Conservation (phyloP, 2,888 invertebrate species). For the Scrobipalpa costella region DNA sequence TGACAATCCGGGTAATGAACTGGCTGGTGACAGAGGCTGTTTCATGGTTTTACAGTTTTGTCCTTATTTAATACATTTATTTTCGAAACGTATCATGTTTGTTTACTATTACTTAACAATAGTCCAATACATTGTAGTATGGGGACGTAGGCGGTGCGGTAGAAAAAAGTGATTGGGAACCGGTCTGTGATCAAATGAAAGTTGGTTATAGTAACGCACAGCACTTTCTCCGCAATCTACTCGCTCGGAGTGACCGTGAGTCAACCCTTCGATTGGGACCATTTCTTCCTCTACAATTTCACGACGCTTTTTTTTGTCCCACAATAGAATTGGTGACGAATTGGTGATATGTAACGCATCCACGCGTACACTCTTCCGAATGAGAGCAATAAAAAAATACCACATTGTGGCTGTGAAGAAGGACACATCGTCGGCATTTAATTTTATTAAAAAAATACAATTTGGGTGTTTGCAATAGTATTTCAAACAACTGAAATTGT, state of each 20-base stretch:
- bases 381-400: background rate
- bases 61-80: background rate
- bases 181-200: constrained; percentile 66
- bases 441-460: too few relatives aligned
- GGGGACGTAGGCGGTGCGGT: constrained; percentile 34
- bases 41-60: background rate
- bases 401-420: background rate
- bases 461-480: too few relatives aligned
- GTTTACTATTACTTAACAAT: constrained; percentile 28
- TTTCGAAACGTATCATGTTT: background rate
- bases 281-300: too few relatives aligned
- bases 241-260: constrained; percentile 25
- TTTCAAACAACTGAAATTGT: too few relatives aligned
- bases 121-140: constrained; percentile 15
- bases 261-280: constrained; percentile 11
- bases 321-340: background rate
- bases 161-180: constrained; percentile 57
- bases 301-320: too few relatives aligned
- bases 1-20: constrained; percentile 53
- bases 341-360: background rate
- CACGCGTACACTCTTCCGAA: background rate
- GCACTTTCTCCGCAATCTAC: constrained; percentile 65
- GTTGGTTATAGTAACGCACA: constrained; percentile 59
- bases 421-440: background rate
- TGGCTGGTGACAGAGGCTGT: background rate